Conservation (phyloP, 1,140 invertebrate genomes). For the Saccostrea glomerata region DNA sequence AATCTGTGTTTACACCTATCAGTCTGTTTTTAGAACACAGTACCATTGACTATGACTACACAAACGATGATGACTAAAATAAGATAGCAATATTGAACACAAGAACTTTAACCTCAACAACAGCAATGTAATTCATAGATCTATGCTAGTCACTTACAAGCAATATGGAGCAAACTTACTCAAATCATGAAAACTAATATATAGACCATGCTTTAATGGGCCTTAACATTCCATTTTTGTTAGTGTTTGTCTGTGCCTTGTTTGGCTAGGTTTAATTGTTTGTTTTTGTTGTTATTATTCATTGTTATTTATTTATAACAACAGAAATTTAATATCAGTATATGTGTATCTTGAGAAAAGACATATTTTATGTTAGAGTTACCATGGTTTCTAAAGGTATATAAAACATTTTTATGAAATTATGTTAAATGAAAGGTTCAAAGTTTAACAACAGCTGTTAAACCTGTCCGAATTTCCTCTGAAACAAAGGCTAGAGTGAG, state of each 20-base stretch:
- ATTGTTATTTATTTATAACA: conserved; percentile 32
- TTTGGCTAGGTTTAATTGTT: neutral
- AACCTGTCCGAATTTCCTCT: too few species aligned
- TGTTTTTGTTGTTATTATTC: conserved; percentile 5
- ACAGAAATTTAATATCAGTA: neutral
- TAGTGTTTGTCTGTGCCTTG: neutral
- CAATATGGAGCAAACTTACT: conserved; percentile 65
- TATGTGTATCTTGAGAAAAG: neutral
- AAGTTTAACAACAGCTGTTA: too few species aligned
- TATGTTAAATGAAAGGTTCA: too few species aligned
- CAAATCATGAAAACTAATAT: conserved; percentile 46
- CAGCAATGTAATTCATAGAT: too few species aligned
- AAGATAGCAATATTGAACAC: too few species aligned
- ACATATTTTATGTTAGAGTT: too few species aligned
- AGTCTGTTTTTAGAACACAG: conserved; percentile 70
- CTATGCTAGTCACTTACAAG: conserved; percentile 32
- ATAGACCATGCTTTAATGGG: neutral
- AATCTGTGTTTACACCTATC: conserved; percentile 66
- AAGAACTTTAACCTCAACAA: too few species aligned
- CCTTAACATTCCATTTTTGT: conserved; percentile 7
- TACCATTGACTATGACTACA: conserved; percentile 65
- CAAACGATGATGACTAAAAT: conserved; percentile 44
- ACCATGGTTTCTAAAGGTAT: too few species aligned
- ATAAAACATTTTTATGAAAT: too few species aligned
- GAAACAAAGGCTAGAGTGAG: too few species aligned